These are phyloP conservation scores for Bos indicus DNA, from an alignment of 2,113 vertebrate species.

Conservation along the genomic window DNA sequence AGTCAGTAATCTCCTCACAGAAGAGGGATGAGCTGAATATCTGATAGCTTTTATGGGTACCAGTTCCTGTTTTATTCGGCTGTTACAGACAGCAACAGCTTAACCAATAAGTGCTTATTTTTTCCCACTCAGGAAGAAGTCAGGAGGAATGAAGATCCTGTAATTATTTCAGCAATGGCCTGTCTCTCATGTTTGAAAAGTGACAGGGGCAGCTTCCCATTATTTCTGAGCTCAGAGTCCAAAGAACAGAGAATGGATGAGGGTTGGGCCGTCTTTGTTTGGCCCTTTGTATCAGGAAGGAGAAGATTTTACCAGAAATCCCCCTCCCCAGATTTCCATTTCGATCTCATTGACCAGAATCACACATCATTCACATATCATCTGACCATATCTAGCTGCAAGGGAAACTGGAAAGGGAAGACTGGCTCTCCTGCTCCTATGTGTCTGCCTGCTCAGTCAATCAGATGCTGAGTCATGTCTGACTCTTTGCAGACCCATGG, in stretches of 20 bases:
- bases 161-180: neutral
- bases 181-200: neutral
- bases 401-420: neutral
- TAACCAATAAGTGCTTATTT: neutral
- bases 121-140: neutral
- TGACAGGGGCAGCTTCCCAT: neutral
- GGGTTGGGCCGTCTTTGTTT: neutral
- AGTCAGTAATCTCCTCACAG: neutral
- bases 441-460: neutral
- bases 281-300: neutral
- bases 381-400: neutral
- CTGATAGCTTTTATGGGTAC: neutral
- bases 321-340: neutral
- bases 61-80: neutral
- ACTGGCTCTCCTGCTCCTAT: fast-evolving
- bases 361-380: too few relatives aligned
- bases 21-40: neutral
- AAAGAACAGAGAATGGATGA: neutral
- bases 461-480: neutral
- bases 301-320: neutral
- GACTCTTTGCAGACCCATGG: neutral
- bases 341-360: neutral
- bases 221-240: neutral
- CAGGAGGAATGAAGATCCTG: neutral
- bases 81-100: neutral